Conservation (phyloP, 2,888 invertebrate species). For the Ptychoptera albimana region DNA sequence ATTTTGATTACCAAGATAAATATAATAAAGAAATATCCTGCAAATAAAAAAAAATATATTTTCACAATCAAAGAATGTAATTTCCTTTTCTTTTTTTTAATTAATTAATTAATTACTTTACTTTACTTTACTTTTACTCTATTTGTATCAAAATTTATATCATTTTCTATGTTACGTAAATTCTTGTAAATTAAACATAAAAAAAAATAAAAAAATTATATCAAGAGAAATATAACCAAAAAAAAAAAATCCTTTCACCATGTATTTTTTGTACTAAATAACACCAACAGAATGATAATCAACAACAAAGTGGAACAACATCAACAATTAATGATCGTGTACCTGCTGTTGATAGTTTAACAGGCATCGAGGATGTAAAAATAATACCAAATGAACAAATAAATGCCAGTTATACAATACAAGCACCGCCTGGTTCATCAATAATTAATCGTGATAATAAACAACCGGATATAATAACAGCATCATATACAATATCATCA, state of each 20-base stretch:
- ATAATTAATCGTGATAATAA: slow-evolving; percentile 3
- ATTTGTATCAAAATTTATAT: too few species aligned
- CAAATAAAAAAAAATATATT: not conserved
- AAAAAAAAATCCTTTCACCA: not conserved
- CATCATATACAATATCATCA: slow-evolving; percentile 11
- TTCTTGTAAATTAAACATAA: too few species aligned
- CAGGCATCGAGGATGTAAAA: slow-evolving; percentile 17
- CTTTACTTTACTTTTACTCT: too few species aligned
- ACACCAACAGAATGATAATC: too few species aligned
- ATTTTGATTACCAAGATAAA: too few species aligned
- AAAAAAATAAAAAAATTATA: not conserved
- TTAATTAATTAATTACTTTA: too few species aligned
- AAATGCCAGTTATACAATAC: slow-evolving; percentile 12
- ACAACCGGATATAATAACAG: slow-evolving; percentile 8
- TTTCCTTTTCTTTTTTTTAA: too few species aligned
- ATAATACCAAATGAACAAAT: slow-evolving; percentile 8
- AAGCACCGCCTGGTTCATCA: slow-evolving; percentile 8
- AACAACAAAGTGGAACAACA: slow-evolving; percentile 1
- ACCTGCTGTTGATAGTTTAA: slow-evolving; percentile 12
- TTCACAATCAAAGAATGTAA: too few species aligned
- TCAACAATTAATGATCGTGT: slow-evolving; percentile 14
- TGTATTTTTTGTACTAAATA: not conserved
- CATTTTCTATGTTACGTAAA: too few species aligned
- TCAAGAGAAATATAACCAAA: not conserved
- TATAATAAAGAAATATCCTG: too few species aligned